A percentile compares a stretch with the other conserved stretches of the same genome.
Conservation (phyloP, 1,140 invertebrate genomes). For the Achroia grisella region DNA sequence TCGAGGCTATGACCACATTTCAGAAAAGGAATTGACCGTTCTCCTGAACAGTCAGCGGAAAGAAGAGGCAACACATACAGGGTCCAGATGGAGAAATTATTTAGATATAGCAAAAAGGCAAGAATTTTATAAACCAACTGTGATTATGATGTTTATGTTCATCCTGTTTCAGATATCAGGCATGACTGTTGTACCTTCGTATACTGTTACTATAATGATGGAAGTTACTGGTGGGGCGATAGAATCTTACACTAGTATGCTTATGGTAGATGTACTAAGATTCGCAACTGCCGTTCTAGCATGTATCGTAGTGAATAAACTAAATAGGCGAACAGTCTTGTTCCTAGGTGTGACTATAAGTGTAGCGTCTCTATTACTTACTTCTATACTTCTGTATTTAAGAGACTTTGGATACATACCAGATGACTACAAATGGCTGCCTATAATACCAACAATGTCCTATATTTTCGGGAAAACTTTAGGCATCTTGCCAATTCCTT, state of each 20-base stretch:
- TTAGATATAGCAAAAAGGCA: conserved; percentile 33
- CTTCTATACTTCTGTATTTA: conserved; percentile 44
- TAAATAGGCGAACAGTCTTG: conserved; percentile 48
- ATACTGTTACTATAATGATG: conserved; percentile 55
- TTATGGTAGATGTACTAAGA: conserved; percentile 54
- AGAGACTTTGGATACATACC: conserved; percentile 44
- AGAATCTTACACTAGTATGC: conserved; percentile 44
- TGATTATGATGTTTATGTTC: conserved; percentile 68
- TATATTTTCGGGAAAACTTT: conserved; percentile 63
- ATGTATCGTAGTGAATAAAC: conserved; percentile 50
- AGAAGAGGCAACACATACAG: conserved; percentile 10
- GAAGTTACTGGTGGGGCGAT: conserved; percentile 40
- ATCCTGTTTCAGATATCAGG: conserved; percentile 59
- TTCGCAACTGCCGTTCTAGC: conserved; percentile 49
- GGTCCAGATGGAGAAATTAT: conserved; percentile 30
- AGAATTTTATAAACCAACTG: conserved; percentile 59
- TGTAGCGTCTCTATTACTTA: conserved; percentile 33
- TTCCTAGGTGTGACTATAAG: conserved; percentile 49
- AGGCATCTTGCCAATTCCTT: conserved; percentile 73
- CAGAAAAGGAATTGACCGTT: conserved; percentile 53
- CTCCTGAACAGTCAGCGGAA: conserved; percentile 46
- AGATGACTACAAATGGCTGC: conserved; percentile 51
- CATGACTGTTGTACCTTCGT: conserved; percentile 60
- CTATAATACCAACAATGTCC: conserved; percentile 41
- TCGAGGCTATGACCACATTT: conserved; percentile 34